A percentile compares a stretch with the other conserved stretches of the same genome.
These are phyloP conservation scores for Araneus ventricosus DNA, from an alignment of 1,140 invertebrate species.

Conservation along the genomic window DNA sequence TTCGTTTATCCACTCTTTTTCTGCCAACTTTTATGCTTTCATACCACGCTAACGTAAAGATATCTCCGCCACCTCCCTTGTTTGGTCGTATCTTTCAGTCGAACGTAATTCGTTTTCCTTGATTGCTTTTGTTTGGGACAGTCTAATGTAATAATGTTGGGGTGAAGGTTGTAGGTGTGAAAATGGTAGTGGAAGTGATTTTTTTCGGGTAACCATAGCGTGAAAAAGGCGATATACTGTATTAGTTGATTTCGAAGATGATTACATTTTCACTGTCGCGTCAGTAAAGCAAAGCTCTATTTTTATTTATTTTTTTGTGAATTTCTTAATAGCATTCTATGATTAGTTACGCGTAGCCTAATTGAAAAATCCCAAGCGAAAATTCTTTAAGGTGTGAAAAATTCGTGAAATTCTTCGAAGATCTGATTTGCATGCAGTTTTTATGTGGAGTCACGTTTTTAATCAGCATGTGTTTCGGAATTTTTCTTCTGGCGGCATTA, in stretches of 20 bases:
- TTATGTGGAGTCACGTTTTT: conserved; percentile 22
- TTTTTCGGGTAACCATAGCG: neutral
- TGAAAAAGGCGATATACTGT: neutral
- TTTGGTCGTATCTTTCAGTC: neutral
- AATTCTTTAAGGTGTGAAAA: too few species aligned
- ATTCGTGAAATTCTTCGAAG: neutral
- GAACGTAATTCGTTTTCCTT: conserved; percentile 3
- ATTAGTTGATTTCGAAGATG: neutral
- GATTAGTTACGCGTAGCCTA: too few species aligned
- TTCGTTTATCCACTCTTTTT: neutral
- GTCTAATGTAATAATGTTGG: conserved; percentile 15
- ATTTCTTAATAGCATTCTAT: too few species aligned
- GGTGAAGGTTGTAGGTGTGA: neutral
- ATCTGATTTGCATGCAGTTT: neutral
- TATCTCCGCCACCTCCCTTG: conserved; percentile 6
- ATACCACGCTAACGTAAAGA: neutral
- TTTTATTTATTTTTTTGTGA: too few species aligned
- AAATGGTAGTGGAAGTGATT: neutral
- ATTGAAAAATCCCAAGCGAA: too few species aligned
- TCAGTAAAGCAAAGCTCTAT: too few species aligned
- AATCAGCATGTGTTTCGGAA: neutral
- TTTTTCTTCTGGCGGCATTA: too few species aligned
- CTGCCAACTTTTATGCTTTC: neutral
- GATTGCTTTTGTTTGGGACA: conserved; percentile 44
- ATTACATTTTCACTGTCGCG: neutral